These are phyloP conservation scores for Balearica regulorum DNA, from an alignment of 2,797 vertebrate genomes.

Conservation along the genomic window DNA sequence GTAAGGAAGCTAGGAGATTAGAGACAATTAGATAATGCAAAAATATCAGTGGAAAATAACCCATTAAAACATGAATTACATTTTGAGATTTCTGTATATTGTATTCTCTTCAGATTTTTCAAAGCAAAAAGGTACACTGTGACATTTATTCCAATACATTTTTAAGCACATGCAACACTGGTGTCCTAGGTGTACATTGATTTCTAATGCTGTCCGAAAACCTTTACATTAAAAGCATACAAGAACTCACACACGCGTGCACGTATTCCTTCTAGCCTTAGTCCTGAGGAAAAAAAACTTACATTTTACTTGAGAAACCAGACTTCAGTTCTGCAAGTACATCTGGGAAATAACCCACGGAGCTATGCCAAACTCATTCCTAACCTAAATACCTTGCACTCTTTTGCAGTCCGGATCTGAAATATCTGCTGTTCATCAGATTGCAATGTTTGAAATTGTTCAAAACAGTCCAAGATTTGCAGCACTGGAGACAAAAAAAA, in stretches of 20 bases:
- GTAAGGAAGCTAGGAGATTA: neutral
- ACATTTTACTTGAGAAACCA: neutral
- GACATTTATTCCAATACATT: slow-evolving; percentile 16
- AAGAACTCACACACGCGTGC: slow-evolving; percentile 22
- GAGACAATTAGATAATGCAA: neutral
- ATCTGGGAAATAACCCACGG: neutral
- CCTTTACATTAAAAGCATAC: slow-evolving; percentile 11
- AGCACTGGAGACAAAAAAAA: neutral
- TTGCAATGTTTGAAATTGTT: neutral
- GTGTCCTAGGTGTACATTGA: slow-evolving; percentile 10
- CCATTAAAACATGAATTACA: slow-evolving; percentile 28
- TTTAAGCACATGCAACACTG: slow-evolving; percentile 37
- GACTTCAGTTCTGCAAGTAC: neutral
- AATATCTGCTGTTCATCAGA: neutral
- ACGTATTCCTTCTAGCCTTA: neutral
- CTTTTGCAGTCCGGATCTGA: neutral
- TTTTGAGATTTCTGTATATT: slow-evolving; percentile 37
- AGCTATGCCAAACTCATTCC: neutral
- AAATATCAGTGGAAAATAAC: neutral
- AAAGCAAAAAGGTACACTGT: slow-evolving; percentile 18
- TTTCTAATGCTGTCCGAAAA: slow-evolving; percentile 21
- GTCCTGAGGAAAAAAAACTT: neutral
- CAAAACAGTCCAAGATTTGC: neutral
- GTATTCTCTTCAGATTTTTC: slow-evolving; percentile 34
- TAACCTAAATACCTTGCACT: neutral